These are phyloP conservation scores for Dioctria rufipes DNA, from an alignment of 2,888 invertebrate genomes.

Conservation along the genomic window DNA sequence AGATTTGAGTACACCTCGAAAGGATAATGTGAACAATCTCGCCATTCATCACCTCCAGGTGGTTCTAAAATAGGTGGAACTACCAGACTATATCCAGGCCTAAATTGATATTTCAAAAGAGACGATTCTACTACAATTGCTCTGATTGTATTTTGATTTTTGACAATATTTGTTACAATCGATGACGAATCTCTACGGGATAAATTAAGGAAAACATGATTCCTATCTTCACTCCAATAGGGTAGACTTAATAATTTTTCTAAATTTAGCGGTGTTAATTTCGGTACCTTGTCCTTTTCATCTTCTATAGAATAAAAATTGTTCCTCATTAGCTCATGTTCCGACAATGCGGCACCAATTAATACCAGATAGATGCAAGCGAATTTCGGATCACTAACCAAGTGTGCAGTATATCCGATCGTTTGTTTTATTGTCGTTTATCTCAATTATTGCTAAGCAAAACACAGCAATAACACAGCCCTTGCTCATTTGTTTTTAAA, in stretches of 20 bases:
- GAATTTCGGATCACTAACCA: conserved; percentile 85
- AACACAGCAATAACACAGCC: too few species aligned
- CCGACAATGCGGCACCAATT: conserved; percentile 83
- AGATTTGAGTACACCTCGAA: conserved; percentile 79
- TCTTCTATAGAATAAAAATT: conserved; percentile 69
- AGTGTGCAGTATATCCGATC: conserved; percentile 87
- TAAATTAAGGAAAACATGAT: too few species aligned
- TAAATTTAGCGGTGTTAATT: conserved; percentile 70
- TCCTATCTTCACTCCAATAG: conserved; percentile 95
- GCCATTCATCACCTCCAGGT: conserved; percentile 92
- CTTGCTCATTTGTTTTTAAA: too few species aligned
- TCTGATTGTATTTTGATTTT: conserved; percentile 83
- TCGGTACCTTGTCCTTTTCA: conserved; percentile 62
- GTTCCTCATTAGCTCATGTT: conserved; percentile 71
- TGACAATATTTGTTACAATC: conserved; percentile 80
- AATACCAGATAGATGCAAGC: conserved; percentile 92
- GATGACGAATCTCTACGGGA: conserved; percentile 82
- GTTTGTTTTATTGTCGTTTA: conserved; percentile 88
- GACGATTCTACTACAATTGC: conserved; percentile 91
- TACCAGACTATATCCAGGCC: conserved; percentile 87
- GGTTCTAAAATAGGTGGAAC: conserved; percentile 90
- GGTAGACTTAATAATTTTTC: conserved; percentile 81
- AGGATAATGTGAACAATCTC: conserved; percentile 88
- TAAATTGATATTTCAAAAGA: conserved; percentile 78
- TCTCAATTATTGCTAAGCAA: too few species aligned